phyloP scores from a whole-genome alignment of 2,888 invertebrate genomes.

The Teleogryllus oceanicus region DNA sequence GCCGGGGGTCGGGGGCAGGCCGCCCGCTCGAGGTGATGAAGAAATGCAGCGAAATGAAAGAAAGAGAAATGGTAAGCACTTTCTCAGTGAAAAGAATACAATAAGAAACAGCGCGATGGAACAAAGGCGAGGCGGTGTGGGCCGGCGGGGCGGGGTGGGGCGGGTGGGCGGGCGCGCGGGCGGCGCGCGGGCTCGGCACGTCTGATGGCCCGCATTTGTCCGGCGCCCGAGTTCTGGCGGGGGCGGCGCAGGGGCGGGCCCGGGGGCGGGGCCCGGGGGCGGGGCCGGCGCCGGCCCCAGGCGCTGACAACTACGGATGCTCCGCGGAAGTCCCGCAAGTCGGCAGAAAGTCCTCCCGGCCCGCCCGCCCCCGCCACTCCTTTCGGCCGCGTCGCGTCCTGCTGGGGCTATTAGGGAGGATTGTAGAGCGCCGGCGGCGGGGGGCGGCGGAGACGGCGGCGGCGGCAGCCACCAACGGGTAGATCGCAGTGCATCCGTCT shows the following conservation, averaged over 20 bases:
- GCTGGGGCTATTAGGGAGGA: too few species aligned
- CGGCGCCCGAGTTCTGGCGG: background rate
- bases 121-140: background rate
- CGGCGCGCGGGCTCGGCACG: background rate
- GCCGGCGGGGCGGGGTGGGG: background rate
- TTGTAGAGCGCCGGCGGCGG: too few species aligned
- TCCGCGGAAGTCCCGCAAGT: background rate
- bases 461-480: too few species aligned
- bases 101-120: constrained; percentile 22
- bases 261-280: background rate
- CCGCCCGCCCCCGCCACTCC: background rate
- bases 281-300: background rate
- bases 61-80: constrained; percentile 29
- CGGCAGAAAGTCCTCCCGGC: background rate
- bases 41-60: constrained; percentile 23
- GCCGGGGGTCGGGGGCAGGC: constrained; percentile 12
- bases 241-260: background rate
- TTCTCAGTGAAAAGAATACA: constrained; percentile 25
- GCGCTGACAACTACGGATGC: constrained; percentile 11
- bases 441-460: too few species aligned
- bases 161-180: background rate
- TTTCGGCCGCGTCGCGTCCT: background rate
- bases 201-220: constrained; percentile 10
- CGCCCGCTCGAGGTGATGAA: constrained; percentile 12
- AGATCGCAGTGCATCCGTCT: too few species aligned